Conservation (phyloP, 2,888 invertebrate species). For the Mesoligia furuncula region DNA sequence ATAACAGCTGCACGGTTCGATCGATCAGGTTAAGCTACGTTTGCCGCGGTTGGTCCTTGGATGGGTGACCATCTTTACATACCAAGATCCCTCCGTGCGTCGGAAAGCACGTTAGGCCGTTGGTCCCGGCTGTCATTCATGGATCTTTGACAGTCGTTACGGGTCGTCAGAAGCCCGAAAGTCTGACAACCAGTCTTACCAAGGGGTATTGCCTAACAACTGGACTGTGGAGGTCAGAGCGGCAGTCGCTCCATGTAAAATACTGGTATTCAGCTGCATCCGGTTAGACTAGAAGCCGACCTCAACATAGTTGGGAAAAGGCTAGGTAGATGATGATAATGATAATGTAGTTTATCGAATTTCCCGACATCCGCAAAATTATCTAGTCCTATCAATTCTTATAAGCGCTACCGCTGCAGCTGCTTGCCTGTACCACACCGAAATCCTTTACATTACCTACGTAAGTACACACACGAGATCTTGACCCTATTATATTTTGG, state of each 20-base stretch:
- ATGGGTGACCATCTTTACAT: too few species aligned
- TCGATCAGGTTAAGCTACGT: too few species aligned
- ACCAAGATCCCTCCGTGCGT: not conserved
- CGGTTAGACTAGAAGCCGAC: not conserved
- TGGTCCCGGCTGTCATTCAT: not conserved
- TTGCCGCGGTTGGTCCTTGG: too few species aligned
- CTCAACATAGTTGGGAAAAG: not conserved
- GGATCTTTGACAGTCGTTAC: not conserved
- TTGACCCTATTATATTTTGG: slow-evolving; percentile 86
- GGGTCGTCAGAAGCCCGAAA: too few species aligned
- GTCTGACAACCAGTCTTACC: not conserved
- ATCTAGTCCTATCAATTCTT: not conserved
- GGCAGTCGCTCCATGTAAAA: too few species aligned
- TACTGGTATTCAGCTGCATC: not conserved
- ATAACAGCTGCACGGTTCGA: too few species aligned
- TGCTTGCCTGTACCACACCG: slow-evolving; percentile 47
- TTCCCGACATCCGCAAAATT: not conserved
- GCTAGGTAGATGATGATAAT: too few species aligned
- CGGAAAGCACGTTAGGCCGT: not conserved
- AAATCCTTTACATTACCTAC: slow-evolving; percentile 69
- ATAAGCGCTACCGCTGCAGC: slow-evolving; percentile 43
- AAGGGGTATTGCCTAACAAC: not conserved
- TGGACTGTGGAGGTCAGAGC: too few species aligned
- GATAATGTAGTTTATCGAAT: not conserved
- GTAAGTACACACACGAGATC: slow-evolving; percentile 76